A percentile compares a stretch with the other conserved stretches of the same genome.
Conservation (phyloP, 2,888 invertebrate genomes). For the Drosophila antonietae region DNA sequence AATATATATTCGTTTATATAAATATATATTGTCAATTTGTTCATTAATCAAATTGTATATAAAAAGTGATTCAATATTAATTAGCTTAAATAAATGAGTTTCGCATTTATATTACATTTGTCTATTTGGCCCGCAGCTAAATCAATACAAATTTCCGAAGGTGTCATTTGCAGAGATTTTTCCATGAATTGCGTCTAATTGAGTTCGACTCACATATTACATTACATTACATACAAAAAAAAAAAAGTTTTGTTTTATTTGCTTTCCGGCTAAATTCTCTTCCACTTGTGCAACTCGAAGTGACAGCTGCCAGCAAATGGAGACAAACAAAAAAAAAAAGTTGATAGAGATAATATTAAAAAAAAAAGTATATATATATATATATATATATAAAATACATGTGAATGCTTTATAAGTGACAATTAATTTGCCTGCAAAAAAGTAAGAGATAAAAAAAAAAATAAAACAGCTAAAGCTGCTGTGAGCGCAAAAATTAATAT, state of each 20-base stretch:
- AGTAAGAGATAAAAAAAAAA: not conserved
- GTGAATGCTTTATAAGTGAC: conserved; percentile 79
- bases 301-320: conserved; percentile 43
- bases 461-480: conserved; percentile 27
- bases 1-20: too few species aligned
- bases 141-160: not conserved
- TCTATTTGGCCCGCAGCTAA: not conserved
- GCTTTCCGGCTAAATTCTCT: conserved; percentile 1
- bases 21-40: too few species aligned
- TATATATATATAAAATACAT: conserved; percentile 49
- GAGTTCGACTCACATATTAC: not conserved
- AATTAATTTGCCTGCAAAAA: conserved; percentile 53
- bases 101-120: not conserved
- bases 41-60: not conserved
- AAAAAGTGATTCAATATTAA: not conserved
- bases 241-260: conserved; percentile 8
- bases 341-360: conserved; percentile 13
- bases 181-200: not conserved
- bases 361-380: conserved; percentile 17
- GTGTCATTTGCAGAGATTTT: conserved; percentile 7
- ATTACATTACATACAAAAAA: not conserved
- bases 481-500: conserved; percentile 69
- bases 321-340: conserved; percentile 35
- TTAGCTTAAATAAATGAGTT: not conserved
- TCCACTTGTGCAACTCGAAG: conserved; percentile 2